Conservation (phyloP, 2,797 vertebrate genomes). For the Enteromius afrohamiltoni region DNA sequence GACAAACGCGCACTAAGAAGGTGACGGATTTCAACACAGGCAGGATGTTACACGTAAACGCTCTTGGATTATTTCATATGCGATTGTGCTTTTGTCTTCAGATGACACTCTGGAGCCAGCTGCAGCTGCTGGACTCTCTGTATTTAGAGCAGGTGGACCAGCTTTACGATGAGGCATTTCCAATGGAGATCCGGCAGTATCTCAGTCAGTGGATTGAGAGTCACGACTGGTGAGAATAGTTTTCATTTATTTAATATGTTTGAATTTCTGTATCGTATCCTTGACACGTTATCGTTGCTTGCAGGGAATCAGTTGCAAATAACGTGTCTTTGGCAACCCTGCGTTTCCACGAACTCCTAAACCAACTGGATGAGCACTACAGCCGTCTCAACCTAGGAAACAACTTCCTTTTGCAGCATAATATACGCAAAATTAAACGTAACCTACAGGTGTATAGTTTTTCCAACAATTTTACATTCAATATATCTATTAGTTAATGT, state of each 20-base stretch:
- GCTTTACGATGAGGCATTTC: constrained; percentile 86
- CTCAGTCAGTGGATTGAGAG: constrained; percentile 86
- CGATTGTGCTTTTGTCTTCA: constrained; percentile 43
- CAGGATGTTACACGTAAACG: background rate
- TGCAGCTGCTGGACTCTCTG: constrained; percentile 85
- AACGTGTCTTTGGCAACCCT: constrained; percentile 81
- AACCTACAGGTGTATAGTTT: constrained; percentile 81
- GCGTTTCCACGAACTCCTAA: constrained; percentile 83
- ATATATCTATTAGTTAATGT: background rate
- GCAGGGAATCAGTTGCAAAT: constrained; percentile 81
- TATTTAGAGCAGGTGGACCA: constrained; percentile 87
- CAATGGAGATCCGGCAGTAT: constrained; percentile 89
- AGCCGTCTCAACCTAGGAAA: constrained; percentile 83
- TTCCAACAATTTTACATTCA: background rate
- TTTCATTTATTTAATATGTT: background rate
- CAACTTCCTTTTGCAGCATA: constrained; percentile 87
- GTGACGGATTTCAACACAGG: background rate
- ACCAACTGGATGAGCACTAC: constrained; percentile 85
- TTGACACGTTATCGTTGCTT: background rate
- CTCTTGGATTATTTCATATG: background rate
- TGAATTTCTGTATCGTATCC: background rate
- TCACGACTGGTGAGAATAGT: constrained; percentile 83
- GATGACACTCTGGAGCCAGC: constrained; percentile 86
- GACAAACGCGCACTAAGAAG: background rate
- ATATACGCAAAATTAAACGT: constrained; percentile 88